phyloP scores from a whole-genome alignment of 2,113 vertebrate species.

The Chauna torquata region DNA sequence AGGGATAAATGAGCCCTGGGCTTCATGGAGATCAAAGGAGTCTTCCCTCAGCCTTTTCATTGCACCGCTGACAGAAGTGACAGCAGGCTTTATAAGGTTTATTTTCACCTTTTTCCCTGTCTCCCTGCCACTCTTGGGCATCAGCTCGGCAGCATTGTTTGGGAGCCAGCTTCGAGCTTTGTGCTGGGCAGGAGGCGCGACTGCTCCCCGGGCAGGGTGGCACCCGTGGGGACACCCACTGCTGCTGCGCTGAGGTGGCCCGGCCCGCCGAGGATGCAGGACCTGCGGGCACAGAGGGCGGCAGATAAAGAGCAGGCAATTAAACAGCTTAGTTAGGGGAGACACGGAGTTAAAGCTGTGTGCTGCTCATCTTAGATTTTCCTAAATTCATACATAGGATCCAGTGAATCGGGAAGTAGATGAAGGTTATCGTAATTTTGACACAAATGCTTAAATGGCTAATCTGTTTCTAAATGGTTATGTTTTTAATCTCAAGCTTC shows the following conservation, averaged over 20 bases:
- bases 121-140: not conserved
- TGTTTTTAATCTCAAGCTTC: conserved; percentile 56
- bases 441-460: not conserved
- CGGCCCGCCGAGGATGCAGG: rapidly evolving
- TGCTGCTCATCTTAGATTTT: not conserved
- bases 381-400: not conserved
- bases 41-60: rapidly evolving
- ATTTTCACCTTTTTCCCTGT: not conserved
- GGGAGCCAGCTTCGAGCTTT: not conserved
- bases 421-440: conserved; percentile 19
- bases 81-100: not conserved
- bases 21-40: not conserved
- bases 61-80: not conserved
- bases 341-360: not conserved
- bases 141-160: not conserved
- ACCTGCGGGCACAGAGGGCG: not conserved
- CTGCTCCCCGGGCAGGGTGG: not conserved
- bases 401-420: not conserved
- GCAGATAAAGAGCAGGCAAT: not conserved
- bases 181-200: not conserved
- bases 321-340: not conserved
- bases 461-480: conserved; percentile 39
- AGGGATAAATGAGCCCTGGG: not conserved
- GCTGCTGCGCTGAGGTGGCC: rapidly evolving
- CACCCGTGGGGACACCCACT: not conserved